phyloP scores from a whole-genome alignment of 2,888 invertebrate genomes.

The Caenorhabditis drosophilae region DNA sequence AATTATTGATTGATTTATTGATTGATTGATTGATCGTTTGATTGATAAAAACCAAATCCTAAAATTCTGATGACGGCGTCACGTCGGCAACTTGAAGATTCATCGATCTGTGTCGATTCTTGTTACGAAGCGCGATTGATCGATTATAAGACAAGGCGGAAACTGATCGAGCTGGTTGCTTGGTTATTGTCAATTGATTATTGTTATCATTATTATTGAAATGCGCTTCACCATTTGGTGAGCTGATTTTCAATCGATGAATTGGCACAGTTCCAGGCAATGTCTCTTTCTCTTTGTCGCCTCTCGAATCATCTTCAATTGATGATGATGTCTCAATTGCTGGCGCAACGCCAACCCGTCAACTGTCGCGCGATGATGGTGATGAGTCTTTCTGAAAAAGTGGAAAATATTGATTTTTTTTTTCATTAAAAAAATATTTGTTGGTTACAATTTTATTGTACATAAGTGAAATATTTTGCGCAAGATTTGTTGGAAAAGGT shows the following conservation, averaged over 20 bases:
- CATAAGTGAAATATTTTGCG: conserved; percentile 8
- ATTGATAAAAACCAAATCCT: too few relatives aligned
- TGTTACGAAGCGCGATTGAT: background rate
- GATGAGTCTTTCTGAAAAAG: conserved; percentile 12
- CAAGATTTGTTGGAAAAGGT: conserved; percentile 24
- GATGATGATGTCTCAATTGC: background rate
- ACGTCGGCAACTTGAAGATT: background rate
- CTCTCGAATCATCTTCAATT: too few relatives aligned
- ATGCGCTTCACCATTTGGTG: background rate
- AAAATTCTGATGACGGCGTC: too few relatives aligned
- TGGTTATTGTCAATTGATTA: background rate
- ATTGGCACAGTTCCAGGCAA: background rate
- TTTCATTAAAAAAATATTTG: background rate
- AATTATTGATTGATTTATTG: too few relatives aligned
- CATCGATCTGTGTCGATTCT: background rate
- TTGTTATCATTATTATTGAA: background rate
- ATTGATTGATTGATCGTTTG: too few relatives aligned
- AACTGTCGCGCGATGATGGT: conserved; percentile 11
- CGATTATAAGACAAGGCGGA: conserved; percentile 1
- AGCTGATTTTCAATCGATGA: background rate
- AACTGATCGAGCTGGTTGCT: background rate
- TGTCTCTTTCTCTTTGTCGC: background rate
- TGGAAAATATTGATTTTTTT: background rate
- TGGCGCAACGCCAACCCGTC: conserved; percentile 38
- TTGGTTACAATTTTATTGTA: conserved; percentile 2